These are phyloP conservation scores for Thaumatotibia leucotreta DNA, from an alignment of 1,140 invertebrate genomes.

Conservation along the genomic window DNA sequence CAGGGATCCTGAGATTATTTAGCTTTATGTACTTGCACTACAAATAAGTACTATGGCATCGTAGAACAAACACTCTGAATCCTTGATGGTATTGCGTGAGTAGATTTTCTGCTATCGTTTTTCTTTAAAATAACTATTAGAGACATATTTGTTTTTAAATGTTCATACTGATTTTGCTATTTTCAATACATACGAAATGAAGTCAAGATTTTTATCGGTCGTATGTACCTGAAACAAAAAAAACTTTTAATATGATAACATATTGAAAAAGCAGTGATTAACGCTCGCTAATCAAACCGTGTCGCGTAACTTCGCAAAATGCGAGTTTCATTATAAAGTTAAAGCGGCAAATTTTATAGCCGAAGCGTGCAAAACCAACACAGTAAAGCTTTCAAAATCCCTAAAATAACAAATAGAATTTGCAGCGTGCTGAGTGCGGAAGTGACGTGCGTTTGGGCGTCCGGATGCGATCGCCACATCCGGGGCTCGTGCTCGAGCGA, in stretches of 20 bases:
- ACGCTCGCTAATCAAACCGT: not conserved
- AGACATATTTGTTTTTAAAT: not conserved
- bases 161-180: too few relatives aligned
- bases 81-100: not conserved
- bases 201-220: not conserved
- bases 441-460: constrained; percentile 37
- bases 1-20: constrained; percentile 22
- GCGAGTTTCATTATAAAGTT: constrained; percentile 36
- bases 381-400: constrained; percentile 43
- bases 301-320: constrained; percentile 21
- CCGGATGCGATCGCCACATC: constrained; percentile 47
- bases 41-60: not conserved
- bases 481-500: constrained; percentile 19
- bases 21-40: not conserved
- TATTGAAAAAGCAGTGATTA: not conserved
- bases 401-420: constrained; percentile 43
- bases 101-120: not conserved
- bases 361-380: constrained; percentile 34
- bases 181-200: too few relatives aligned
- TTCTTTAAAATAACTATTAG: not conserved
- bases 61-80: not conserved
- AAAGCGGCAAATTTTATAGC: constrained; percentile 40
- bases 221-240: not conserved
- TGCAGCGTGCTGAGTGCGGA: constrained; percentile 27
- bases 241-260: not conserved